phyloP scores from a whole-genome alignment of 2,888 invertebrate genomes.

The Endotricha flammealis region DNA sequence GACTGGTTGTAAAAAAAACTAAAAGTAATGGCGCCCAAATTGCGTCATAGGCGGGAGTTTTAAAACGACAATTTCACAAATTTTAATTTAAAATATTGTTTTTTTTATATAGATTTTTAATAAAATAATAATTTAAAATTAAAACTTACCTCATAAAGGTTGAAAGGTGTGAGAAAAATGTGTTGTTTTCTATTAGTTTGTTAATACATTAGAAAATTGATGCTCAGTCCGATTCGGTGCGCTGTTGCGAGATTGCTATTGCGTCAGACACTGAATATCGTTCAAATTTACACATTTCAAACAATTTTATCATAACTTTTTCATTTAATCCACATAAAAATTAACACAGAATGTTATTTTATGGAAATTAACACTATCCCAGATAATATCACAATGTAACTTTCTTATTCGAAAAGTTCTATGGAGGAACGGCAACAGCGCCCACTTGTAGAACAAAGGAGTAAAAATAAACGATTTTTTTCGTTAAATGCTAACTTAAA shows the following conservation, averaged over 20 bases:
- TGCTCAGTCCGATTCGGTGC: slow-evolving; percentile 60
- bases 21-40: slow-evolving; percentile 44
- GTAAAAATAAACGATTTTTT: slow-evolving; percentile 10
- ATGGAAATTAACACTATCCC: slow-evolving; percentile 12
- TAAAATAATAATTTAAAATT: slow-evolving; percentile 11
- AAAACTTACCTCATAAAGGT: slow-evolving; percentile 62
- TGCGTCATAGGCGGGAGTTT: slow-evolving; percentile 73
- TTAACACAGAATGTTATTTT: slow-evolving; percentile 20
- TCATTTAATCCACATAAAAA: slow-evolving; percentile 26
- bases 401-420: slow-evolving; percentile 30
- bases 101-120: too few relatives aligned
- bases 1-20: slow-evolving; percentile 59
- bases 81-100: slow-evolving; percentile 17
- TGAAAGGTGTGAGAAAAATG: slow-evolving; percentile 34
- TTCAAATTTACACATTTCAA: slow-evolving; percentile 69
- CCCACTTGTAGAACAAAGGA: slow-evolving; percentile 20
- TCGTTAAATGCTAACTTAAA: slow-evolving; percentile 6
- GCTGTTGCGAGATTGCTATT: slow-evolving; percentile 73
- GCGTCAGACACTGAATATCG: slow-evolving; percentile 68
- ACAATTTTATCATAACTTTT: slow-evolving; percentile 56
- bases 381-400: slow-evolving; percentile 12
- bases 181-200: slow-evolving; percentile 42
- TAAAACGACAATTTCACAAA: slow-evolving; percentile 47
- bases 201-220: slow-evolving; percentile 53
- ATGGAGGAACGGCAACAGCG: slow-evolving; percentile 66